These are phyloP conservation scores for Schizopygopsis pylzovi DNA, from an alignment of 2,797 vertebrate genomes.

Conservation along the genomic window DNA sequence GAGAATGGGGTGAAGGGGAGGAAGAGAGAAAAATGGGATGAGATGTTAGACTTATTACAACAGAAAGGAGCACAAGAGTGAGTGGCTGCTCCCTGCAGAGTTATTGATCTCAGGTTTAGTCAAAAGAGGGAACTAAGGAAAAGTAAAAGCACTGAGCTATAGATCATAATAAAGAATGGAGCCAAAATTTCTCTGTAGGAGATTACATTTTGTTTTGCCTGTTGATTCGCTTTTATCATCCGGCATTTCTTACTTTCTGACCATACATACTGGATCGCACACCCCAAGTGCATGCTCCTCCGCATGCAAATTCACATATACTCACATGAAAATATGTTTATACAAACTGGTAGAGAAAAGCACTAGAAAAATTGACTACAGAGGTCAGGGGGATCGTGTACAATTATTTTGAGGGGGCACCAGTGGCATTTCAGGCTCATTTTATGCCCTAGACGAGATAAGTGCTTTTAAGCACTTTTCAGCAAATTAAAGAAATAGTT, in stretches of 20 bases:
- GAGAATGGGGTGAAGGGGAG: conserved; percentile 48
- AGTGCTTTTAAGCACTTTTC: not conserved
- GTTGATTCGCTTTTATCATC: conserved; percentile 57
- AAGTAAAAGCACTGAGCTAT: conserved; percentile 67
- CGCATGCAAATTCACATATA: conserved; percentile 36
- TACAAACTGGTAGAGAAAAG: not conserved
- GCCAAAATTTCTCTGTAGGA: conserved; percentile 64
- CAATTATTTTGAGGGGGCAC: not conserved
- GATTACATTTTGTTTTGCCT: conserved; percentile 63
- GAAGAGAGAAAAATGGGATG: conserved; percentile 63
- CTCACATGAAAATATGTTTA: conserved; percentile 1
- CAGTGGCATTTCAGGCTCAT: not conserved
- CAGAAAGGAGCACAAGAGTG: conserved; percentile 61
- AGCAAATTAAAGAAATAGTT: not conserved
- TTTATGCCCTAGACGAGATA: not conserved
- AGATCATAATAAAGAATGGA: conserved; percentile 67
- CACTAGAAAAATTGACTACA: not conserved
- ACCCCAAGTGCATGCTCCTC: conserved; percentile 52
- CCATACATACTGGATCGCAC: not conserved
- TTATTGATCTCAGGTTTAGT: conserved; percentile 75
- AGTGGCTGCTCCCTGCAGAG: conserved; percentile 67
- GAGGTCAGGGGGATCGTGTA: not conserved
- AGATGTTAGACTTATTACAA: conserved; percentile 75
- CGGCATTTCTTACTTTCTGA: conserved; percentile 63
- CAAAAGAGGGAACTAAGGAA: conserved; percentile 59